Evolutionary conservation across 2,888 invertebrate genomes (phyloP), one percentile per base, ranked within the genome.

Genomic region (Pardosa pseudoannulata): DNA sequence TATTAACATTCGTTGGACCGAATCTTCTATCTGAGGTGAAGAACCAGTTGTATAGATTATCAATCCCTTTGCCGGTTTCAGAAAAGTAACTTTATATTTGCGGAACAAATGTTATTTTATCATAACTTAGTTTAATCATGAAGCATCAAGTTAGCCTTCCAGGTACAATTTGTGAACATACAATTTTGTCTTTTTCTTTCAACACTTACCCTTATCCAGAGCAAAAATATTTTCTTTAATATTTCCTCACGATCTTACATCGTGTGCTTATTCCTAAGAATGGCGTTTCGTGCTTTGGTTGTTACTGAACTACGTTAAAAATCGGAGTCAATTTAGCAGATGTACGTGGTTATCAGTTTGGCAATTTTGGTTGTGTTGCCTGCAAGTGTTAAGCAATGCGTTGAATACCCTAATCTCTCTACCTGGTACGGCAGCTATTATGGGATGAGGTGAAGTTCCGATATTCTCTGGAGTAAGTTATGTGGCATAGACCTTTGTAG

Each of bases 231-330:
- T 46, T 46, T 6, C 2, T 56, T 56, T 56, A 56, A 56, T 56
- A 23, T 11, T 56, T 56, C 56, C n/a, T 56, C 56, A 56, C 56
- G 56, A 23, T 56, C 56, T 56, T 56, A 1, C 23, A 56, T 56
- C 23, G 23, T 23, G 23, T 56, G 11, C 7, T 56, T 56, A 2
- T 23, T 23, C 11, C 3, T 6, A 23, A 56, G 23, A 19, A 56
- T 1, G 23, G 5, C 1, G 5, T 19, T 6, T 56, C 56, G 23
- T 56, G 56, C 23, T 19, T 2, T 5, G 23, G 46, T 2, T 46
- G 46, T 46, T 46, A 16, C 16, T 46, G 11, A 46, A 16, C 46
- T 13, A 46, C 16, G 16, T 16, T 46, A 46, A 46, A 46, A 46
- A 6, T 6, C 16, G 5, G 1, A 2, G 46, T 16, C 16, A 6